These are phyloP conservation scores for Glandiceps talaboti DNA, from an alignment of 53 echinoderm and acorn worm genomes.

Conservation along the genomic window DNA sequence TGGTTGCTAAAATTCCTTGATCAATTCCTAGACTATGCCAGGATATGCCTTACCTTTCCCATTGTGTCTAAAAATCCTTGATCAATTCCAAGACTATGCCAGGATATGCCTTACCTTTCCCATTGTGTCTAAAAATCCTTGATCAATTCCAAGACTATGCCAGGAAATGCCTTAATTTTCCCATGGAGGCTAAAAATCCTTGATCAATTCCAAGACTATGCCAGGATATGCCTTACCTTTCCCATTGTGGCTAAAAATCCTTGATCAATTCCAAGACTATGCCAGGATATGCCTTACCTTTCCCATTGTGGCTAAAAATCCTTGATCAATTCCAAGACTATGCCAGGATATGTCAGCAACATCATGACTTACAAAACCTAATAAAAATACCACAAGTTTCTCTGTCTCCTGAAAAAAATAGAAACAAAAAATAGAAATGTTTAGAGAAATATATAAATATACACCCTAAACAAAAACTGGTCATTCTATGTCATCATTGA, in stretches of 20 bases:
- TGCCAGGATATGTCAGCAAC: constrained; percentile 73
- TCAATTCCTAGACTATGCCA: too few relatives aligned
- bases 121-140: constrained; percentile 63
- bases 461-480: too few relatives aligned
- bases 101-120: constrained; percentile 60
- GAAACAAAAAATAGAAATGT: too few relatives aligned
- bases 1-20: too few relatives aligned
- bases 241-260: constrained; percentile 68
- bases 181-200: constrained; percentile 63
- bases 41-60: too few relatives aligned
- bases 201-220: constrained; percentile 67
- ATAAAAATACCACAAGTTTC: constrained; percentile 59
- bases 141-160: constrained; percentile 67
- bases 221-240: constrained; percentile 64
- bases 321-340: constrained; percentile 61
- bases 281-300: constrained; percentile 66
- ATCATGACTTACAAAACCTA: constrained; percentile 59
- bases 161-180: constrained; percentile 54
- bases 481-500: too few relatives aligned
- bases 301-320: constrained; percentile 63
- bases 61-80: too few relatives aligned
- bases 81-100: too few relatives aligned
- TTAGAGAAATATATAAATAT: too few relatives aligned
- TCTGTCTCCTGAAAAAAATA: constrained; percentile 44
- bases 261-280: constrained; percentile 61